Base-by-base conservation (phyloP, 2,113 vertebrate species). In the Labeo catla region DNA sequence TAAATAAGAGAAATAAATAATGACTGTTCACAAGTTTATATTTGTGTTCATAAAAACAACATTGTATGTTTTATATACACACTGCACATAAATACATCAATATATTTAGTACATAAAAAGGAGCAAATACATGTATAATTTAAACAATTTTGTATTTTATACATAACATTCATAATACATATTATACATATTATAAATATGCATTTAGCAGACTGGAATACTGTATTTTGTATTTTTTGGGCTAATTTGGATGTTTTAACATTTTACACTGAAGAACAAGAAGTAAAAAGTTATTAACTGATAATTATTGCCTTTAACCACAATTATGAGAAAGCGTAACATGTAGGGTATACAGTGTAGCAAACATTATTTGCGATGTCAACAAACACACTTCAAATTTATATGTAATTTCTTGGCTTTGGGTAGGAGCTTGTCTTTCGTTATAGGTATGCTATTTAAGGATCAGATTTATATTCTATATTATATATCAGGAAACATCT, bases 371-470 rank as follows among this genome's bases (percentile, higher is more conserved):
- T 45, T 61, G 3, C 11, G 1, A 61, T 34, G 45, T 61, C 43
- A 81, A 65, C 39, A 65, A 34, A 49, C 59, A 77, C 50, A 65
- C 12, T 28, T 65, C 12, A 65, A 3, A 81, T 49, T 8, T 19
- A 19, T 23, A 49, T 49, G 7, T 81, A 4, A 45, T 65, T 21
- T 34, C 52, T 59, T 81, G 78, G 57, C 78, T 63, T 80, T n/a
- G 39, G 19, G 10, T n/a, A 16, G 39, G 77, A 63, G 54, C 34
- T 63, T 5, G 6, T 76, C n/a, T 76, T 76, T 76, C 1, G 8
- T 63, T 84, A 78, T 52, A 79, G 65, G 52, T n/a, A 66, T 76
- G 76, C 65, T 73, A 23, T 87, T 78, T 54, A 8, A 10, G 59
- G n/a, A 73, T 61, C 23, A 61, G 50, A 73, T 70, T 61, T 36